Base-by-base conservation (phyloP, 2,888 invertebrate species). In the Pteria penguin region DNA sequence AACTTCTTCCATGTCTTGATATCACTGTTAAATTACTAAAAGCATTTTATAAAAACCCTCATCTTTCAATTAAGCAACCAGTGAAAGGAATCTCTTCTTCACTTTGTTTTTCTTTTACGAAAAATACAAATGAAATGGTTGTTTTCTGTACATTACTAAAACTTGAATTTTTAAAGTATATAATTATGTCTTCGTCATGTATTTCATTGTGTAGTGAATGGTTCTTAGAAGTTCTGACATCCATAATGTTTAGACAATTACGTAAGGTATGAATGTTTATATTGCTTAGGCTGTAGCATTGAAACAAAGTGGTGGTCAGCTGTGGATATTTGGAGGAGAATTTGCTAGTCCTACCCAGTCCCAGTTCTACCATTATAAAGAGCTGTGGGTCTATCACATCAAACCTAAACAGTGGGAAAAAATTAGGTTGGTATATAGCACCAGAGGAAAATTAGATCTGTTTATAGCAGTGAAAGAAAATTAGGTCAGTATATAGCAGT, bases 361-460 rank as follows among this genome's bases (percentile, higher is more conserved):
- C 24, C 98, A 98, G 92, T 98, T 97, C 92, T 96, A 97, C 89
- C 98, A 98, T 91, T 98, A 97, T 92, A 95, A 95, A 89, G 98
- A 98, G 90, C 93, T 98, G 0, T 98, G 98, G 97, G 95, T 96
- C 72, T 96, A 95, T 90, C 95, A 96, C 82, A 91, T 97, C 0
- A 86, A 84, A 60, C 88, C 87, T 3, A 90, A 95, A 83, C 95
- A 94, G 90, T 98, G 98, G 98, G 96, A 97, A 86, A 97, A 97
- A 93, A 90, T 94, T 55, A 91, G 87, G 93, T 94, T 83, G 87
- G 92, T 57, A 0, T 70, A n/a, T n/a, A n/a, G n/a, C n/a, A n/a
- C n/a, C n/a, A n/a, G n/a, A n/a, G n/a, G n/a, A n/a, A n/a, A n/a
- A n/a, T n/a, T n/a, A n/a, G n/a, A n/a, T n/a, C n/a, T n/a, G n/a